phyloP scores from a whole-genome alignment of 2,113 vertebrate species.

The Syrrhaptes paradoxus region DNA sequence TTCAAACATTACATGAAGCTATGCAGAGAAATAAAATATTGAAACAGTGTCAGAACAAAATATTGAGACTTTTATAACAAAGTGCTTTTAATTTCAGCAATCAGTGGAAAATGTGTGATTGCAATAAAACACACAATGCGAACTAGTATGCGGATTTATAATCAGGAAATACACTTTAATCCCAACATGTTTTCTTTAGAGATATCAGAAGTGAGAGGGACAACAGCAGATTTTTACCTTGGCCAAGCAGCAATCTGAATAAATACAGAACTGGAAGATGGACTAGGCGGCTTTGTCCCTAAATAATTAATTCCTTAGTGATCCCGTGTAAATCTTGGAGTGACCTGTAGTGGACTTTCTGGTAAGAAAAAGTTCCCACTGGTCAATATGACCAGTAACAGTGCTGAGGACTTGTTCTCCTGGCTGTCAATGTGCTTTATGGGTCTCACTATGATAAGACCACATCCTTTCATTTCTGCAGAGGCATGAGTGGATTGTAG shows the following conservation, averaged over 20 bases:
- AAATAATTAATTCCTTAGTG: not conserved
- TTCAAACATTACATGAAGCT: not conserved
- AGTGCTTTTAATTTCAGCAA: accelerated
- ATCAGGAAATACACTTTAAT: not conserved
- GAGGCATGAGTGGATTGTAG: not conserved
- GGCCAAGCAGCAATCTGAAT: not conserved
- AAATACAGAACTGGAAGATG: not conserved
- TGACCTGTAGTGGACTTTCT: accelerated
- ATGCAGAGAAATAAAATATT: not conserved
- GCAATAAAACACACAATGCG: not conserved
- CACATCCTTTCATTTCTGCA: not conserved
- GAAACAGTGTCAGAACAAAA: not conserved
- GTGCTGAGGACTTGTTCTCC: not conserved
- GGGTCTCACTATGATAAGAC: not conserved
- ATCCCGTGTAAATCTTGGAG: not conserved
- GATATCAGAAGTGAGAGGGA: not conserved
- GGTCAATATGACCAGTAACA: not conserved
- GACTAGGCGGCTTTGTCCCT: not conserved
- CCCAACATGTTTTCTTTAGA: not conserved
- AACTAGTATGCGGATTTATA: not conserved
- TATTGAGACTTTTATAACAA: not conserved
- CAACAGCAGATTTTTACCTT: not conserved
- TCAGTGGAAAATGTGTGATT: accelerated
- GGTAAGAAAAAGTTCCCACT: not conserved
- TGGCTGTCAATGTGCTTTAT: not conserved